A percentile compares a stretch with the other conserved stretches of the same genome.
Conservation (phyloP, 2,797 vertebrate genomes). For the Loriculus beryllinus region DNA sequence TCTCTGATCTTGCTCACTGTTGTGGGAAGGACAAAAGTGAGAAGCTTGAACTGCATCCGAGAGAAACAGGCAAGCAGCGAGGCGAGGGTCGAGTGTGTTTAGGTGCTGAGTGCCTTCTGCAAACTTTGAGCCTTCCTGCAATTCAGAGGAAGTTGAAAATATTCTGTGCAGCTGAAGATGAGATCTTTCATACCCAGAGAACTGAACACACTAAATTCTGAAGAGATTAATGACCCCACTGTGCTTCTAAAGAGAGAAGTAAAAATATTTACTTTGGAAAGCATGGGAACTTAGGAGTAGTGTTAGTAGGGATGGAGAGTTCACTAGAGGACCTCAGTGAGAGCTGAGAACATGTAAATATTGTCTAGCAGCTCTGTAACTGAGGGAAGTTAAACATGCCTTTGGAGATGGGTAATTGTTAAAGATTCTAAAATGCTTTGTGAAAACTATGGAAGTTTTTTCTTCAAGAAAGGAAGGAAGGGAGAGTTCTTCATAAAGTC, state of each 20-base stretch:
- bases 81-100: accelerated
- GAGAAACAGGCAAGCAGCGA: neutral
- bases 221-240: neutral
- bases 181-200: neutral
- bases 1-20: neutral
- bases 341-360: constrained; percentile 37
- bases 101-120: neutral
- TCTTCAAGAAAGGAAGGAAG: neutral
- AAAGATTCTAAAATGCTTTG: neutral
- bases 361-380: constrained; percentile 18
- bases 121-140: neutral
- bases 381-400: neutral
- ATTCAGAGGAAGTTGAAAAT: neutral
- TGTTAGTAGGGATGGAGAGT: neutral
- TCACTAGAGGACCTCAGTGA: neutral
- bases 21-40: neutral
- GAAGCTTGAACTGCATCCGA: neutral
- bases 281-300: neutral
- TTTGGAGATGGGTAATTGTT: neutral
- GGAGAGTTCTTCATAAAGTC: neutral
- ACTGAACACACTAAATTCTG: neutral
- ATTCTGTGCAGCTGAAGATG: neutral
- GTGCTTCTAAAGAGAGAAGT: neutral
- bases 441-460: neutral
- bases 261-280: constrained; percentile 43